Evolutionary conservation across 2,797 vertebrate species (phyloP).

Genomic region (Trichosurus vulpecula): DNA sequence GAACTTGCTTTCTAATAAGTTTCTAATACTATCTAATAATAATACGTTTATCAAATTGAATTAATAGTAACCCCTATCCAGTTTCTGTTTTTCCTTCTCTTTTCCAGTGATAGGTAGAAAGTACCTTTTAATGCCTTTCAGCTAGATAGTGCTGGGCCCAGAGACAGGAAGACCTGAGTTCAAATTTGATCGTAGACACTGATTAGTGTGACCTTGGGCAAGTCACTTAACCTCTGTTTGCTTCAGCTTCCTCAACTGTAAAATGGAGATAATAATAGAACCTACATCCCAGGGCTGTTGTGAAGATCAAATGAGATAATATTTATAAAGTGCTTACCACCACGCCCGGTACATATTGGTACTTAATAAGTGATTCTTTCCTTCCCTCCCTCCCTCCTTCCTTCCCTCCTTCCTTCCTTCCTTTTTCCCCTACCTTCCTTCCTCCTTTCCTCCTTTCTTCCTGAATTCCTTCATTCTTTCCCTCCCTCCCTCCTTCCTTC

Average conservation of each 20-base stretch:
- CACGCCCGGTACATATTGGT: background rate
- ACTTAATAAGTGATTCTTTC: background rate
- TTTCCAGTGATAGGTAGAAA: background rate
- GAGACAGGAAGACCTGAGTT: background rate
- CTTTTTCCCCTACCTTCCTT: too few species aligned
- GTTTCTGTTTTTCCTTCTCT: background rate
- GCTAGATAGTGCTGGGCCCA: background rate
- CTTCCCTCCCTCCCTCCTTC: too few species aligned
- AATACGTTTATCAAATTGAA: background rate
- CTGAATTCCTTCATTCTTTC: background rate
- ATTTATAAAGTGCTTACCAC: background rate
- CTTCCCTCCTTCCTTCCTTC: too few species aligned
- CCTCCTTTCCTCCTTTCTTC: too few species aligned
- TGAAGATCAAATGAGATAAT: background rate
- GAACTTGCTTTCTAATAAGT: background rate
- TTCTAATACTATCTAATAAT: background rate
- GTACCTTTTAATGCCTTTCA: conserved; percentile 1
- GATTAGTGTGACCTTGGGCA: background rate
- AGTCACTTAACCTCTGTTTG: background rate
- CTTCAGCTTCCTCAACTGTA: rapidly evolving
- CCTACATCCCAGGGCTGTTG: background rate
- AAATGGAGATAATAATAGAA: background rate
- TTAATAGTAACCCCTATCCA: background rate
- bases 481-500: background rate
- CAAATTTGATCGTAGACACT: rapidly evolving